These are phyloP conservation scores for Drosophila diplacantha DNA, from an alignment of 2,888 invertebrate species.

Conservation along the genomic window DNA sequence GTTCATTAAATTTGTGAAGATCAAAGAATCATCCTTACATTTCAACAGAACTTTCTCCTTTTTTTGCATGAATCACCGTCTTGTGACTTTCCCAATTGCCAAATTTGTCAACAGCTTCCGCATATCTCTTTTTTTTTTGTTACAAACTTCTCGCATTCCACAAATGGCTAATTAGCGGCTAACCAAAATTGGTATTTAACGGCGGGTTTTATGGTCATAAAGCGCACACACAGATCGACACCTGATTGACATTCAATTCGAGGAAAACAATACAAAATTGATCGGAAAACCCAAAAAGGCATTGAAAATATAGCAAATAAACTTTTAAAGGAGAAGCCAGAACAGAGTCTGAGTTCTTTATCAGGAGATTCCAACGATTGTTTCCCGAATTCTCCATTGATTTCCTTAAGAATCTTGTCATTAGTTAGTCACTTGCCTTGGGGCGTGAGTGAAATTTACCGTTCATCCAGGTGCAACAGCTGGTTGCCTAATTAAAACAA, in stretches of 20 bases:
- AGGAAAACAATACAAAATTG: constrained; percentile 13
- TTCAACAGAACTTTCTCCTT: constrained; percentile 39
- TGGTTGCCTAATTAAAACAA: constrained; percentile 37
- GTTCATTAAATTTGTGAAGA: constrained; percentile 19
- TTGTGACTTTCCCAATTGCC: constrained; percentile 21
- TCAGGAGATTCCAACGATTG: constrained; percentile 8
- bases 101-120: constrained; percentile 31
- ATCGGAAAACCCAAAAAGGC: constrained; percentile 49
- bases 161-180: constrained; percentile 60
- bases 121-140: constrained; percentile 8
- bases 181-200: constrained; percentile 65
- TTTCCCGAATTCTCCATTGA: constrained; percentile 37
- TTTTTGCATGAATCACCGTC: constrained; percentile 28
- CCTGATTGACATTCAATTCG: constrained; percentile 56
- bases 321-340: constrained; percentile 11
- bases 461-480: constrained; percentile 9
- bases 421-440: constrained; percentile 38
- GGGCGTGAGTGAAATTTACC: constrained; percentile 10
- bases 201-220: constrained; percentile 41
- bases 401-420: constrained; percentile 25
- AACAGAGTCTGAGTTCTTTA: constrained; percentile 12
- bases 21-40: constrained; percentile 18
- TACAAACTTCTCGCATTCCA: constrained; percentile 42
- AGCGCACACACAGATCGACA: constrained; percentile 38
- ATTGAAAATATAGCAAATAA: constrained; percentile 7